A percentile compares a stretch with the other conserved stretches of the same genome.
These are phyloP conservation scores for Zenarchopterus dispar DNA, from an alignment of 2,797 vertebrate genomes.

Conservation along the genomic window DNA sequence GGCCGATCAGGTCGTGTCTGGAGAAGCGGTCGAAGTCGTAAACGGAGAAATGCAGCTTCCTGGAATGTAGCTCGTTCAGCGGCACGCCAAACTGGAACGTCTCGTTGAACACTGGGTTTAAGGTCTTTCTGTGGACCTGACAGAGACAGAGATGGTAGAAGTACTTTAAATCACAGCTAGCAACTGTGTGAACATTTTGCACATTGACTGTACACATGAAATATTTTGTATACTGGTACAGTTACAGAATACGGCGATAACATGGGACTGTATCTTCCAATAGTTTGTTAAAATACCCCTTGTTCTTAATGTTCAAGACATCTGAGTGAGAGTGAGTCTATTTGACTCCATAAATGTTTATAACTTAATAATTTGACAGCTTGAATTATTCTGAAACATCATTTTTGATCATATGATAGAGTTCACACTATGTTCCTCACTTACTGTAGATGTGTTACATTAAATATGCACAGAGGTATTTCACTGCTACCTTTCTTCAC, in stretches of 20 bases:
- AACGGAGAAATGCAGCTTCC: slow-evolving; percentile 93
- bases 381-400: too few species aligned
- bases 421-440: too few species aligned
- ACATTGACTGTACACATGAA: background rate
- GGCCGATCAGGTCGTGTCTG: slow-evolving; percentile 92
- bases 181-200: background rate
- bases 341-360: too few species aligned
- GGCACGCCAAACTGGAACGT: slow-evolving; percentile 93
- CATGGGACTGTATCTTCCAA: too few species aligned
- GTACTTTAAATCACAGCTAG: background rate
- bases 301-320: too few species aligned
- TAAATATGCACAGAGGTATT: too few species aligned
- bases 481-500: too few species aligned
- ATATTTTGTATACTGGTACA: background rate
- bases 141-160: background rate
- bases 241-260: background rate
- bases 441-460: too few species aligned
- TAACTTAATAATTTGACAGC: too few species aligned
- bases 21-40: slow-evolving; percentile 97
- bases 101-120: slow-evolving; percentile 94
- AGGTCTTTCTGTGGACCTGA: slow-evolving; percentile 91
- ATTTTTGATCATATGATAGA: too few species aligned
- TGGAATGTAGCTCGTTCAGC: slow-evolving; percentile 89
- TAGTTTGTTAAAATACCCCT: too few species aligned
- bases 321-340: too few species aligned